A percentile compares a stretch with the other conserved stretches of the same genome.
Conservation (phyloP, 2,888 invertebrate species). For the Scelioninae gen. 1 region DNA sequence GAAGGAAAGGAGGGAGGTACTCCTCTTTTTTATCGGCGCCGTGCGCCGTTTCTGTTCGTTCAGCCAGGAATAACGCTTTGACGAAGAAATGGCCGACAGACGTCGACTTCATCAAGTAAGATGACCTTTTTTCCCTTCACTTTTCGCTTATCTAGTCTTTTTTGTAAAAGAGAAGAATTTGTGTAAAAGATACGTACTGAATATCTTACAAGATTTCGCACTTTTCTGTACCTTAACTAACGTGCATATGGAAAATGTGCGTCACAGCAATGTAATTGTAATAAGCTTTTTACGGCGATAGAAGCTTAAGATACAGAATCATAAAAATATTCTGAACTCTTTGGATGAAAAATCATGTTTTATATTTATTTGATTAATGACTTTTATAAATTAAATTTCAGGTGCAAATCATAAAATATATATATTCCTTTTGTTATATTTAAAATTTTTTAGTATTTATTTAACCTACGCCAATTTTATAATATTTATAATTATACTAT, state of each 20-base stretch:
- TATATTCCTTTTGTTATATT: not conserved
- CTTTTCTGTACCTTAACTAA: conserved; percentile 45
- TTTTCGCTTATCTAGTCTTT: conserved; percentile 48
- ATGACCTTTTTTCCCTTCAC: conserved; percentile 76
- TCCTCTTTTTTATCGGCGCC: conserved; percentile 83
- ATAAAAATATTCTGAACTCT: not conserved
- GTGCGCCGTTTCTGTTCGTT: conserved; percentile 80
- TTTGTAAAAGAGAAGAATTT: conserved; percentile 47
- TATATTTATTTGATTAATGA: too few species aligned
- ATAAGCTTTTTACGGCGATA: conserved; percentile 25
- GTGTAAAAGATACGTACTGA: conserved; percentile 47
- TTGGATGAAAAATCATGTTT: too few species aligned
- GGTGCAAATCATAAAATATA: too few species aligned
- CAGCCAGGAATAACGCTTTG: conserved; percentile 82
- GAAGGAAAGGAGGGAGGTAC: conserved; percentile 71
- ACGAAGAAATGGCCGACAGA: conserved; percentile 84
- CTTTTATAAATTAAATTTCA: too few species aligned
- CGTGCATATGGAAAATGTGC: conserved; percentile 39
- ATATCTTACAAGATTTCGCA: conserved; percentile 59
- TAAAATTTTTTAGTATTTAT: not conserved
- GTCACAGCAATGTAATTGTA: conserved; percentile 30
- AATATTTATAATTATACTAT: not conserved
- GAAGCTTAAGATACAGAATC: not conserved
- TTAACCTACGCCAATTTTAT: not conserved
- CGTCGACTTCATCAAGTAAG: conserved; percentile 75